Base-by-base conservation (phyloP, 2,888 invertebrate genomes). In the Nebria brevicollis region DNA sequence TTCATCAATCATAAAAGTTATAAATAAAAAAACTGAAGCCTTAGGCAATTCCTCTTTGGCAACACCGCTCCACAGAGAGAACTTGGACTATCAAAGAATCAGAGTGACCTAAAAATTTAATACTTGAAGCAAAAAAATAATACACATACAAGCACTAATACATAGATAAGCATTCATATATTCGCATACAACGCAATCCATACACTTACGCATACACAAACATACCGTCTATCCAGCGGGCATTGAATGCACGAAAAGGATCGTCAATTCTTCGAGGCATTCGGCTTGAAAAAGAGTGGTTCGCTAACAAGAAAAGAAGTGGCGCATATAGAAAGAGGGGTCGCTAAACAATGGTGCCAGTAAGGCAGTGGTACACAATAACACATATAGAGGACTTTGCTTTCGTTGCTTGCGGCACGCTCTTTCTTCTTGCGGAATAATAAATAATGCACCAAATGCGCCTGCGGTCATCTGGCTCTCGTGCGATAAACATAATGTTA, bases 291-390 rank as follows among this genome's bases (percentile, higher is more conserved):
- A 70, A 70, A 34, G 70, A 70, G 70, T 25, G 70, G 70, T 70
- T 70, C 64, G 41, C 78, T 78, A 66, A 78, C 73, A 78, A 72
- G 77, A 77, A 77, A 64, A 66, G 66, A 77, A 77, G 77, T 70
- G 54, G 70, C 70, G 70, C 70, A 34, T 70, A 26, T 13, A 26
- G 77, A 42, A 20, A 65, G 73, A 54, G 54, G 78, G 73, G 65
- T 41, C 13, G 78, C 54, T 8, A 78, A 78, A 78, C 78, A 78
- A 78, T 78, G 64, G 75, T 75, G 78, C 65, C 78, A 78, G 78
- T 78, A 78, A 78, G 78, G 78, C 78, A 78, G 66, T 78, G 41
- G 78, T 66, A 78, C 73, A 73, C 78, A 78, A 78, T 73, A 64
- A 72, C 70, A 26, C 70, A 70, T 26, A 70, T 26, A 25, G 70